phyloP scores from a whole-genome alignment of 2,888 invertebrate genomes.

The Lordiphosa andalusiaca region DNA sequence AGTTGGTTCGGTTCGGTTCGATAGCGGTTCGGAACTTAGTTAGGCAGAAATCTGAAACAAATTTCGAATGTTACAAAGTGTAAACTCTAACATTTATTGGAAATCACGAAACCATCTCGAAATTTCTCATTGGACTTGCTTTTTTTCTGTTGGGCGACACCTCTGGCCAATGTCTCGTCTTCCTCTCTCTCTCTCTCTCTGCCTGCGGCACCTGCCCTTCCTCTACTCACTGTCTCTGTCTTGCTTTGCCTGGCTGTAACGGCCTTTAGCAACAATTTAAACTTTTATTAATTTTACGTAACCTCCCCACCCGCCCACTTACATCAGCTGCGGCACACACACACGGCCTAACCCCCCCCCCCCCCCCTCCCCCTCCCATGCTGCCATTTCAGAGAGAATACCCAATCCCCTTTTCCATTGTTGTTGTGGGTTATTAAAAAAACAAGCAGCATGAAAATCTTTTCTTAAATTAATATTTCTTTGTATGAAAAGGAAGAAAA shows the following conservation, averaged over 20 bases:
- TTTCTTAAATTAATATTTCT: conserved; percentile 70
- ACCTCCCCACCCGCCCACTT: conserved; percentile 14
- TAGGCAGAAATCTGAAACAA: too few relatives aligned
- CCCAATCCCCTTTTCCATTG: conserved; percentile 43
- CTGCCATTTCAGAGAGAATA: not conserved
- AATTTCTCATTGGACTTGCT: conserved; percentile 38
- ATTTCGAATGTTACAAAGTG: too few relatives aligned
- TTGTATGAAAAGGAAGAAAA: conserved; percentile 40
- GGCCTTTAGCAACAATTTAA: conserved; percentile 66
- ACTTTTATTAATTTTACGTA: conserved; percentile 71
- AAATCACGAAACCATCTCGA: not conserved
- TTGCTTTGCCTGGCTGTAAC: conserved; percentile 2
- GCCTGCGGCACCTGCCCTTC: too few relatives aligned
- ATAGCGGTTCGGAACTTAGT: too few relatives aligned
- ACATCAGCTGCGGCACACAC: conserved; percentile 6
- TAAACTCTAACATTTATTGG: too few relatives aligned
- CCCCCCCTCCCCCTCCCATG: not conserved
- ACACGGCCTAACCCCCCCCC: conserved; percentile 8
- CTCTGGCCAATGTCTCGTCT: conserved; percentile 49
- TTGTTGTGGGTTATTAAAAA: conserved; percentile 70
- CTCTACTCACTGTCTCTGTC: not conserved
- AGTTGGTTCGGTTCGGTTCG: too few relatives aligned
- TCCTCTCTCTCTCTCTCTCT: too few relatives aligned
- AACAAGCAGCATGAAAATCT: conserved; percentile 61
- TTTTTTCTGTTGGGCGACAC: conserved; percentile 34